Evolutionary conservation across 35 echinoderm and acorn worm genomes (phyloP), one percentile per base, ranked within the genome.

Genomic region (Patiria miniata): DNA sequence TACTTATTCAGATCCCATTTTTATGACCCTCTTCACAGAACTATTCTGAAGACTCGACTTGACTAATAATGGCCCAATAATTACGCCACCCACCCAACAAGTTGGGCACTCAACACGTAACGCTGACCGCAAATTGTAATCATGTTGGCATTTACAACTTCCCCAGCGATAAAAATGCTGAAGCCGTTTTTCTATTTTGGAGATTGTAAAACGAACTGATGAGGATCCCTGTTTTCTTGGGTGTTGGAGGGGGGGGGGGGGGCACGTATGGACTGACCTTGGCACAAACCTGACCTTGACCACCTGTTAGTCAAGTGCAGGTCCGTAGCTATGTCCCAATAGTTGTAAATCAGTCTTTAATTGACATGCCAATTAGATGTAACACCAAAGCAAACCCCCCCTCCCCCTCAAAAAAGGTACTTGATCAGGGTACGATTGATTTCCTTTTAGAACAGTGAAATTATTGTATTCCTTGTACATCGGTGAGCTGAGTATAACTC

Each of bases 221-320:
- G 8, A 73, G 34, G 14, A 73, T 73, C 12, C 12, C 42, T 12
- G 19, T 32, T 32, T 73, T 73, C 65, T 34, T 73, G 65, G 29
- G n/a, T n/a, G n/a, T n/a, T n/a, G n/a, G n/a, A n/a, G n/a, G n/a
- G n/a, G n/a, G n/a, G n/a, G 34, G 26, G 8, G 10, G 26, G 1
- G 65, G 65, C 65, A 73, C n/a, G n/a, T n/a, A n/a, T n/a, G n/a
- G 65, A n/a, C 26, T 34, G 34, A 73, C 65, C 65, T 73, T 73
- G 65, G 34, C 65, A 73, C 65, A 73, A 73, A 32, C 65, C 14
- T 22, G 65, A 73, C 65, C 21, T 34, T 47, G 42, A 12, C 65
- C 65, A 36, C 29, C 65, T 36, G 29, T 36, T 16, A 10, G 7
- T 30, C 14, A 32, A 14, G 57, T 60, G 57, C 57, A 21, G n/a